These are phyloP conservation scores for Metallyticus violacea DNA, from an alignment of 2,888 invertebrate genomes.

Conservation along the genomic window DNA sequence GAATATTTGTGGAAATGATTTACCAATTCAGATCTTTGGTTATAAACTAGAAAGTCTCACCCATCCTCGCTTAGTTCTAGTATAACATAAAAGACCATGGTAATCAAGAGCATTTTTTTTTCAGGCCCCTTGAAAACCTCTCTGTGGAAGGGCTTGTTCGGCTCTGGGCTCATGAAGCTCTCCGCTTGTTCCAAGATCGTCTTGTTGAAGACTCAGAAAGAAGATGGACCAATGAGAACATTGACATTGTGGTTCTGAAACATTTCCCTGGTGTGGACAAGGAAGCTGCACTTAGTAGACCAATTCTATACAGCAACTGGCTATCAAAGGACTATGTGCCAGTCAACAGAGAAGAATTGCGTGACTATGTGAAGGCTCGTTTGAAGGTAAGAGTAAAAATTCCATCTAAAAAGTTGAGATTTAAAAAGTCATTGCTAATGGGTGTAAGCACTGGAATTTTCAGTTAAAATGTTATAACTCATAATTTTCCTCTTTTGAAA, in stretches of 20 bases:
- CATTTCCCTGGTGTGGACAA: slow-evolving; percentile 90
- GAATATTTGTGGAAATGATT: no score
- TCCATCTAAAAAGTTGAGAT: no score
- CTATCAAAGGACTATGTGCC: slow-evolving; percentile 97
- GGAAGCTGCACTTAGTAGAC: slow-evolving; percentile 83
- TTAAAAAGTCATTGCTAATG: no score
- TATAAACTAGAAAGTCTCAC: no score
- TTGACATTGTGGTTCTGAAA: slow-evolving; percentile 86
- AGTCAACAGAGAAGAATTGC: slow-evolving; percentile 88
- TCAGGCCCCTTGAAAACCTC: slow-evolving; percentile 84
- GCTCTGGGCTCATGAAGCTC: slow-evolving; percentile 99
- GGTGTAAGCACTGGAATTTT: no score
- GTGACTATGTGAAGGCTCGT: slow-evolving; percentile 95
- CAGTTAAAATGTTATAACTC: no score
- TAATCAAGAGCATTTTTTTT: slow-evolving; percentile 24
- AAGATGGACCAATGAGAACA: slow-evolving; percentile 97
- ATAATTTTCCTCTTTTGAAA: no score
- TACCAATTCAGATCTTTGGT: no score
- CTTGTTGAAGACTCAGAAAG: slow-evolving; percentile 93
- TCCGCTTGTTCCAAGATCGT: slow-evolving; percentile 94
- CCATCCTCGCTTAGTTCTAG: no score
- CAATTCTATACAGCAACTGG: slow-evolving; percentile 99
- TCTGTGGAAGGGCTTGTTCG: slow-evolving; percentile 92
- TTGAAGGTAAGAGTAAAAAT: slow-evolving; percentile 64
- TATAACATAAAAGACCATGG: no score